These are phyloP conservation scores for Gambusia yucatana DNA, from an alignment of 2,797 vertebrate genomes.

Conservation along the genomic window DNA sequence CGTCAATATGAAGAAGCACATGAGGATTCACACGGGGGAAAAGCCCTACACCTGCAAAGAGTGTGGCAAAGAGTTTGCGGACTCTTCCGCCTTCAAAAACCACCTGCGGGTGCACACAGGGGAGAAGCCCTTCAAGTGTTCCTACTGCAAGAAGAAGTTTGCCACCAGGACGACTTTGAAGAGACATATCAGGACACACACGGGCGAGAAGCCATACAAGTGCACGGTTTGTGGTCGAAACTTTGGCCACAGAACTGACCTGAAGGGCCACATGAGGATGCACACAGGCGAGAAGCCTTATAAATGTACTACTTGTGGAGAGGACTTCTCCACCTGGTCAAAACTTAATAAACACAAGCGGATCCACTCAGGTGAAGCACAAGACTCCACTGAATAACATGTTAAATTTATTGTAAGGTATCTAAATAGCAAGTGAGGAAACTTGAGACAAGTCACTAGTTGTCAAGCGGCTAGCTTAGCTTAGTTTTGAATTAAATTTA, in stretches of 20 bases:
- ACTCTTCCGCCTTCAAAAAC: constrained; percentile 50
- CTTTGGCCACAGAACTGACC: constrained; percentile 43
- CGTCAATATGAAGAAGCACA: constrained; percentile 59
- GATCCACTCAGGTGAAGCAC: constrained; percentile 9
- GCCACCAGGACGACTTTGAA: constrained; percentile 46
- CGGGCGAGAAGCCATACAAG: constrained; percentile 57
- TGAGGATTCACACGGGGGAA: constrained; percentile 55
- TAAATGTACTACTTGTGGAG: constrained; percentile 46
- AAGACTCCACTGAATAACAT: constrained; percentile 15
- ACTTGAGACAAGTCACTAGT: background rate
- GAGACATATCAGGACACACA: constrained; percentile 57
- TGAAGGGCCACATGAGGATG: constrained; percentile 49
- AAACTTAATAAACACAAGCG: constrained; percentile 52
- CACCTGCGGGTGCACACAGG: constrained; percentile 62
- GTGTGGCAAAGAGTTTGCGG: constrained; percentile 57
- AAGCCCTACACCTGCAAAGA: constrained; percentile 55
- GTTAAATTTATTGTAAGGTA: background rate
- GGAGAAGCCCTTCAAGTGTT: constrained; percentile 62
- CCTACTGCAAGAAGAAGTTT: constrained; percentile 48
- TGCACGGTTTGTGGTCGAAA: constrained; percentile 50
- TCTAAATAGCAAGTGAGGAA: background rate
- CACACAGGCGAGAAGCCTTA: constrained; percentile 64
- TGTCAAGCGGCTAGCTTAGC: background rate
- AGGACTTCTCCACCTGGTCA: constrained; percentile 51
- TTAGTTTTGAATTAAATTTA: background rate